A percentile compares a stretch with the other conserved stretches of the same genome.
Evolutionary conservation across 2,888 invertebrate species (phyloP).

Genomic region (Margaritifera margaritifera): DNA sequence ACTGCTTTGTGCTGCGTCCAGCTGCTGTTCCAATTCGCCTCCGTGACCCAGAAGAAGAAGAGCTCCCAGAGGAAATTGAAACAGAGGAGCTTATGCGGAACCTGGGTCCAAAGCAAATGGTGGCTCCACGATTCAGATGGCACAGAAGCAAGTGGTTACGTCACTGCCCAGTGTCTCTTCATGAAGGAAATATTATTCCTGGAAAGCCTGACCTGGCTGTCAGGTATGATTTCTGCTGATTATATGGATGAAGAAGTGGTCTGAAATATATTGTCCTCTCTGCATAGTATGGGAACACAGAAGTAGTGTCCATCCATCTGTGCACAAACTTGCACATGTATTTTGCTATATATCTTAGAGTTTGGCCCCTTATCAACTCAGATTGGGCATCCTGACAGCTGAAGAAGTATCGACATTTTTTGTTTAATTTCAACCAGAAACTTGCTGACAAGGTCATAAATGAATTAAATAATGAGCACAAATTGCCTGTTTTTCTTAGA

Average conservation of each 20-base stretch:
- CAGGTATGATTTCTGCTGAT: conserved; percentile 48
- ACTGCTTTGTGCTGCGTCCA: conserved; percentile 67
- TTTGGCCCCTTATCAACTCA: no score
- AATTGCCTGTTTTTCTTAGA: not conserved
- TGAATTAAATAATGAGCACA: not conserved
- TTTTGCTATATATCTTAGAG: no score
- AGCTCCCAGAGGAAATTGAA: conserved; percentile 69
- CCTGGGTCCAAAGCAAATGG: conserved; percentile 65
- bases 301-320: not conserved
- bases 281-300: not conserved
- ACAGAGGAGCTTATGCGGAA: conserved; percentile 69
- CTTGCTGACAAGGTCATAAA: no score
- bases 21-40: conserved; percentile 68
- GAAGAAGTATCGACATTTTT: no score
- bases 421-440: no score
- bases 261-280: not conserved
- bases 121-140: conserved; percentile 70
- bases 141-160: conserved; percentile 67
- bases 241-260: conserved; percentile 1
- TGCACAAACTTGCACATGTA: not conserved
- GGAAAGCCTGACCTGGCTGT: conserved; percentile 72
- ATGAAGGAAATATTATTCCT: conserved; percentile 67
- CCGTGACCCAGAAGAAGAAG: conserved; percentile 69
- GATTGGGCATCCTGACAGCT: no score
- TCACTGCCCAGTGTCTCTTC: conserved; percentile 71